Evolutionary conservation across 2,113 vertebrate genomes (phyloP).

Genomic region (Oplegnathus fasciatus): DNA sequence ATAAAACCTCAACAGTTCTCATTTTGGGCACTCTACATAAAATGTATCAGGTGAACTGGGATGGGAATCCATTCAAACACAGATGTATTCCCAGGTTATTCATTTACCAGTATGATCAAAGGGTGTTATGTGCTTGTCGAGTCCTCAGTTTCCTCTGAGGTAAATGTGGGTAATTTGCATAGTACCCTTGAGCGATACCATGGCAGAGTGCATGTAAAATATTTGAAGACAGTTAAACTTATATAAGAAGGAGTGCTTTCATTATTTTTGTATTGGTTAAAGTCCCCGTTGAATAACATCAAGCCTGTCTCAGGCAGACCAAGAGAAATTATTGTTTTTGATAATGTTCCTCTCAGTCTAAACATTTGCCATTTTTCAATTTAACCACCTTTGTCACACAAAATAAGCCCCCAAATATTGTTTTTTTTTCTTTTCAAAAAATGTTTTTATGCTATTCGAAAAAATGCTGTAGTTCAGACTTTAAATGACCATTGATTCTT

Average conservation of each 20-base stretch:
- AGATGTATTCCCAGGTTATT: conserved; percentile 18
- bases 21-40: conserved; percentile 8
- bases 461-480: conserved; percentile 20
- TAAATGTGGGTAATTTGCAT: conserved; percentile 41
- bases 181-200: conserved; percentile 22
- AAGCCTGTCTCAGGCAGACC: not conserved
- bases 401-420: not conserved
- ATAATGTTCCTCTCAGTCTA: conserved; percentile 14
- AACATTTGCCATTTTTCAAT: conserved; percentile 24
- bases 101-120: conserved; percentile 55
- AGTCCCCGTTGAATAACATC: conserved; percentile 24
- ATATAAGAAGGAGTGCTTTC: not conserved
- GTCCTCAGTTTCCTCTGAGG: conserved; percentile 27
- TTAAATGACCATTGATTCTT: conserved; percentile 28
- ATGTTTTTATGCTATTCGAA: not conserved
- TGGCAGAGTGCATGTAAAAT: conserved; percentile 21
- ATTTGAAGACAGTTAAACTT: conserved; percentile 34
- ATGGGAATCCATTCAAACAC: conserved; percentile 10
- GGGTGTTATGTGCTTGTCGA: conserved; percentile 25
- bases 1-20: not conserved
- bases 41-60: conserved; percentile 10
- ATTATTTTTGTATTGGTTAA: not conserved
- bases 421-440: not conserved
- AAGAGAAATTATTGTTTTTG: conserved; percentile 6
- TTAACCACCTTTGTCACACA: conserved; percentile 15